Percentiles rank a stretch among this genome's conserved stretches.
Conservation (phyloP, 2,113 vertebrate species). For the Psettodes erumei region DNA sequence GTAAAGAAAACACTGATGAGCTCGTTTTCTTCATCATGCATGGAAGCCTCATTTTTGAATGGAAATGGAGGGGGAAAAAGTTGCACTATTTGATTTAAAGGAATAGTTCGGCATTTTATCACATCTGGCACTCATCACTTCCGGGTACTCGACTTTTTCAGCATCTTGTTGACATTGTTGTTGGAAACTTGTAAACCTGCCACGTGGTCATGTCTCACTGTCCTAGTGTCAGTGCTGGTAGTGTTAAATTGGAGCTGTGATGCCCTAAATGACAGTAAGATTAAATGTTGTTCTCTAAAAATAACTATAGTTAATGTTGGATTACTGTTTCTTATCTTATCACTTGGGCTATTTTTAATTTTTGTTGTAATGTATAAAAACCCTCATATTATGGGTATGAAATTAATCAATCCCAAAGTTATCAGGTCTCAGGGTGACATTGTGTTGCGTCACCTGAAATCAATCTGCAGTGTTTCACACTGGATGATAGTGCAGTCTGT, state of each 20-base stretch:
- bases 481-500: background rate
- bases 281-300: background rate
- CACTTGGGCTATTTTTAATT: too few species aligned
- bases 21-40: background rate
- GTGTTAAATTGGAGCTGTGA: too few species aligned
- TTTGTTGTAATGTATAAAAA: too few species aligned
- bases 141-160: too few species aligned
- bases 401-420: background rate
- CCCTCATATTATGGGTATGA: background rate
- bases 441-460: slow-evolving; percentile 1
- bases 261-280: too few species aligned
- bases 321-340: too few species aligned
- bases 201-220: too few species aligned
- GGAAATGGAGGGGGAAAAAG: background rate
- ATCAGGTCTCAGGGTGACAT: slow-evolving; percentile 1
- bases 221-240: too few species aligned
- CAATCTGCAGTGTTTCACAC: background rate
- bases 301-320: background rate
- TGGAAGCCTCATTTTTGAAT: background rate
- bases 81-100: background rate
- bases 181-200: too few species aligned
- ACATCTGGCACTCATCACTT: too few species aligned
- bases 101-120: background rate
- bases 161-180: too few species aligned
- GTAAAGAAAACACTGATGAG: background rate